Percentiles rank a stretch among this genome's conserved stretches.
Evolutionary conservation across 2,888 invertebrate genomes (phyloP).

Genomic region (Oeneis ivallda): DNA sequence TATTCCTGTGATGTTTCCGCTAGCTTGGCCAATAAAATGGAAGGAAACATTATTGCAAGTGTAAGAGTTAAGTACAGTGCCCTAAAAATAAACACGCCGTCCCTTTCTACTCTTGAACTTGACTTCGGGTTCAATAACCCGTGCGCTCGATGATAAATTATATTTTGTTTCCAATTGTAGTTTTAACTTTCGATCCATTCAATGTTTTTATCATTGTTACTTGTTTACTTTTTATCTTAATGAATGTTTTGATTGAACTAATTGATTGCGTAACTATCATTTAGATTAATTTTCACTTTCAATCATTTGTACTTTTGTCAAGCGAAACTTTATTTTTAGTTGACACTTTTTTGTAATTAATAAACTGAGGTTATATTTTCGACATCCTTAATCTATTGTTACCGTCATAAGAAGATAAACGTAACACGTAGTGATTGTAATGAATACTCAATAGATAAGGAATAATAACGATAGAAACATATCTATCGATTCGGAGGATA

Average conservation of each 20-base stretch:
- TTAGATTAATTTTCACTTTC: background rate
- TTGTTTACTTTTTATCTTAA: conserved; percentile 6
- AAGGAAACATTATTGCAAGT: conserved; percentile 57
- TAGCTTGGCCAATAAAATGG: conserved; percentile 44
- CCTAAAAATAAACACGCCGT: conserved; percentile 72
- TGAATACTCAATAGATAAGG: too few relatives aligned
- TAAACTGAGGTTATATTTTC: too few relatives aligned
- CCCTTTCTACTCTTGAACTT: conserved; percentile 75
- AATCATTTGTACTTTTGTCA: background rate
- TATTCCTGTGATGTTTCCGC: conserved; percentile 48
- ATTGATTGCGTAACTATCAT: background rate
- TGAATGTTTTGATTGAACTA: conserved; percentile 6
- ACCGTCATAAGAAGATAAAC: too few relatives aligned
- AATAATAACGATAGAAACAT: too few relatives aligned
- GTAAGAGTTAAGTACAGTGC: conserved; percentile 62
- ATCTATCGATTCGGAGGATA: too few relatives aligned
- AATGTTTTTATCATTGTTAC: conserved; percentile 14
- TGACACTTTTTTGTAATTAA: too few relatives aligned
- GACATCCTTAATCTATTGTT: too few relatives aligned
- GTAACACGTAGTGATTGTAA: too few relatives aligned
- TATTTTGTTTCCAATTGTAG: conserved; percentile 36
- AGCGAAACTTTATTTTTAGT: too few relatives aligned
- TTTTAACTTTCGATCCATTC: conserved; percentile 30
- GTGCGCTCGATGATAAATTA: conserved; percentile 54
- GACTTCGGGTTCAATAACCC: conserved; percentile 65